Evolutionary conservation across 1,140 invertebrate species (phyloP).

Genomic region (Zaprionus lachaisei): DNA sequence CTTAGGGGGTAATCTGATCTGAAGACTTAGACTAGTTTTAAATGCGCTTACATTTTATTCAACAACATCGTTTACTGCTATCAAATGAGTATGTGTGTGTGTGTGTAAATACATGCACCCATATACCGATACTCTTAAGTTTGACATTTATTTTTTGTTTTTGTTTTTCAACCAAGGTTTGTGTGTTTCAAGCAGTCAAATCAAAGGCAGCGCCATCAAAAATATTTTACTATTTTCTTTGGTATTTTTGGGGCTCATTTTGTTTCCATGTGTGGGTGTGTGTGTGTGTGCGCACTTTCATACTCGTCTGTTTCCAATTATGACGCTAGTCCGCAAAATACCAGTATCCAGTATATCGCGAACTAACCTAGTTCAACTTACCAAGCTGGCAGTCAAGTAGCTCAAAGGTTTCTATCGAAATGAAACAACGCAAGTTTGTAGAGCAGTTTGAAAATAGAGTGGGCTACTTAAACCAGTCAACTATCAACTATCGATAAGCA

Average conservation of each 20-base stretch:
- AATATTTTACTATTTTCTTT: constrained; percentile 34
- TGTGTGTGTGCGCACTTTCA: constrained; percentile 3
- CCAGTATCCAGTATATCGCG: not conserved
- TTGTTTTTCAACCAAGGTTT: constrained; percentile 43
- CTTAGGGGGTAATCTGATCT: not conserved
- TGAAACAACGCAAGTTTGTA: not conserved
- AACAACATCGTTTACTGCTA: constrained; percentile 6
- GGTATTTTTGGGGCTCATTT: constrained; percentile 70
- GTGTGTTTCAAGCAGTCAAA: constrained; percentile 51
- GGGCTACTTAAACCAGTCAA: not conserved
- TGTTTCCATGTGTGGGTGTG: constrained; percentile 20
- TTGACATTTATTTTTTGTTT: not conserved
- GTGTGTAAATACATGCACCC: constrained; percentile 5
- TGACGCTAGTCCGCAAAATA: not conserved
- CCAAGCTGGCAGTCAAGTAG: not conserved
- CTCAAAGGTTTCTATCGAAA: not conserved
- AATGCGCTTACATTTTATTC: constrained; percentile 65
- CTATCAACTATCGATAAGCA: constrained; percentile 19
- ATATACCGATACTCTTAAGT: constrained; percentile 1
- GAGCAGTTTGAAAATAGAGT: not conserved
- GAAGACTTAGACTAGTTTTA: constrained; percentile 59
- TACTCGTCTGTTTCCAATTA: not conserved
- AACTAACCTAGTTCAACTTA: not conserved
- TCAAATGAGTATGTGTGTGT: not conserved
- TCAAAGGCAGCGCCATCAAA: constrained; percentile 49